Conservation (phyloP, 2,888 invertebrate genomes). For the Drosophila nigricruria region DNA sequence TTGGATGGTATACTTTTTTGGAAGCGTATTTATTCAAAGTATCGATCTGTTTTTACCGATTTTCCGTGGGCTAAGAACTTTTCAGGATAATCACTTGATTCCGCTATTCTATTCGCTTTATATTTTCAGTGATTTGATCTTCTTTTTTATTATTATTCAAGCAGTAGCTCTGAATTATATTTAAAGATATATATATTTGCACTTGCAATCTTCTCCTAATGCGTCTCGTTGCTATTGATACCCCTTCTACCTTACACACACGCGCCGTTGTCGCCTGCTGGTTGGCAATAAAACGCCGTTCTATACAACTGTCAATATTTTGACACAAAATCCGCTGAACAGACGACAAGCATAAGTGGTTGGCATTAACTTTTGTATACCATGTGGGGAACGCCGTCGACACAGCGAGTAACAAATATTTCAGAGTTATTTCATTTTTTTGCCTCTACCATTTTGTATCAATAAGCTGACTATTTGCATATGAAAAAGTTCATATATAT, state of each 20-base stretch:
- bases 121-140: not conserved
- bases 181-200: too few species aligned
- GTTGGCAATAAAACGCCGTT: conserved; percentile 28
- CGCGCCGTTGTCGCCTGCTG: conserved; percentile 29
- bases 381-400: conserved; percentile 16
- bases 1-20: too few species aligned
- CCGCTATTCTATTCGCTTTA: too few species aligned
- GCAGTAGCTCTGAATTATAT: conserved; percentile 4
- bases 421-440: conserved; percentile 26
- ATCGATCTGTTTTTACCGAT: too few species aligned
- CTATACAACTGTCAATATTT: conserved; percentile 61
- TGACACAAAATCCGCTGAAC: conserved; percentile 56
- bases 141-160: not conserved
- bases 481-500: conserved; percentile 64
- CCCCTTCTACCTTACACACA: conserved; percentile 23
- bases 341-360: conserved; percentile 55
- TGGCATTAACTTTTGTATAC: conserved; percentile 68
- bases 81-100: not conserved
- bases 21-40: too few species aligned
- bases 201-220: not conserved
- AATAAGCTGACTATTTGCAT: conserved; percentile 73
- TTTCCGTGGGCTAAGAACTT: too few species aligned
- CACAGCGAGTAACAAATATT: conserved; percentile 50
- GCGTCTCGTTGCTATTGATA: not conserved
- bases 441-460: conserved; percentile 54